Conservation (phyloP, 1,140 invertebrate species). For the Musca vetustissima region DNA sequence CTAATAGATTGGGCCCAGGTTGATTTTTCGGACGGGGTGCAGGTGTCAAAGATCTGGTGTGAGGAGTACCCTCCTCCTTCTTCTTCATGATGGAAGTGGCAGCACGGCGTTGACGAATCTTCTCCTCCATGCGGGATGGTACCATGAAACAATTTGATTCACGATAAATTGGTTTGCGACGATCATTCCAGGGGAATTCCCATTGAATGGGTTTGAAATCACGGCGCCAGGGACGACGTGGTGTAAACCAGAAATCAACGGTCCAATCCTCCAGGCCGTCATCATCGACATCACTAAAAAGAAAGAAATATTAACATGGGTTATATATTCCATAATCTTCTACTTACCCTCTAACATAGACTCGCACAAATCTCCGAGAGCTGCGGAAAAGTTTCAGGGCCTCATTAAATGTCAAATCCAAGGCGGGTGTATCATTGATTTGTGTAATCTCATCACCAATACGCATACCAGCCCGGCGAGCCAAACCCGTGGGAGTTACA, state of each 20-base stretch:
- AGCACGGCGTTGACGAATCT: conserved; percentile 46
- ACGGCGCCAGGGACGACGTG: conserved; percentile 46
- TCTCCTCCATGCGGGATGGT: conserved; percentile 52
- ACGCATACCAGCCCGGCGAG: conserved; percentile 50
- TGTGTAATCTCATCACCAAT: conserved; percentile 51
- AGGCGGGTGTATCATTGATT: conserved; percentile 51
- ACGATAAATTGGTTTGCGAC: conserved; percentile 51
- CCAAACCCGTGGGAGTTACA: conserved; percentile 46
- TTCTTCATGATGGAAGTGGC: conserved; percentile 49
- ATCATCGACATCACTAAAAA: conserved; percentile 45
- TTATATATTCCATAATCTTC: background rate
- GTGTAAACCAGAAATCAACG: conserved; percentile 54
- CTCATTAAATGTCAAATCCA: conserved; percentile 50
- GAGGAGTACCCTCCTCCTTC: conserved; percentile 44
- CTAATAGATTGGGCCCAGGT: conserved; percentile 48
- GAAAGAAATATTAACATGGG: background rate
- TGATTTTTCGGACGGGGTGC: conserved; percentile 51
- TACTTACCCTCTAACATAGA: conserved; percentile 51
- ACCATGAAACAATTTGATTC: conserved; percentile 56
- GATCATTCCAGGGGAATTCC: conserved; percentile 56
- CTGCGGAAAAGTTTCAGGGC: conserved; percentile 47
- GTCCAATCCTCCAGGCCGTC: conserved; percentile 52
- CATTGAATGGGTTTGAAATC: conserved; percentile 53
- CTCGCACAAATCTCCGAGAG: conserved; percentile 44
- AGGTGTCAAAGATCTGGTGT: conserved; percentile 49